Evolutionary conservation across 92 coral and sea anemone species (phyloP), one percentile per base, ranked within the genome.

Genomic region (Paramuricea clavata): DNA sequence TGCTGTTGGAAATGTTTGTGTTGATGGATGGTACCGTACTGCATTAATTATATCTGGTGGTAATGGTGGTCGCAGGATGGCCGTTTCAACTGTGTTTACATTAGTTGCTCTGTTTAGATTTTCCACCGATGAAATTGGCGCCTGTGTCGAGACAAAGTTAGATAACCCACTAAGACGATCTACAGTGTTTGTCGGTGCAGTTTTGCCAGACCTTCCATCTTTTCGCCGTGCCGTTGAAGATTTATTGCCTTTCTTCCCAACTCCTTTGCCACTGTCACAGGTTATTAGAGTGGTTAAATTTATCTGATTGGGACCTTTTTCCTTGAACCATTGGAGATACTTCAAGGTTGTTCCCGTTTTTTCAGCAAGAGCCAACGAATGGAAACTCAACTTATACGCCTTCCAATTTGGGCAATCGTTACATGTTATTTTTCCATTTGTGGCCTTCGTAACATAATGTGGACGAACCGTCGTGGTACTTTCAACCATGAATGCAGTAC

Each of bases 401-500:
- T 68, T 68, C 74, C 41, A 68, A 68, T 25, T 30, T 19, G 74
- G 74, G 44, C 74, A 35, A 30, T 68, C 74, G 42, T 68, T 68
- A 35, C 74, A 68, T 30, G 36, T 68, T 30, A 68, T 35, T 68
- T 68, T 35, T 11, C 74, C 74, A 16, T 35, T 68, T 11, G 16
- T 68, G 39, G 74, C 39, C 39, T 2, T 68, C 41, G 74, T 67
- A 23, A 67, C 74, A 68, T 8, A 68, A 27, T 68, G 39, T 68
- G 74, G 74, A 15, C 74, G 39, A 31, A 35, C 74, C 74, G 25
- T 68, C 41, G 74, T 68, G 19, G 74, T 68, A 27, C 74, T 68
- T 68, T 68, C 36, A 16, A 68, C 74, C 74, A 68, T 68, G 36
- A 68, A 68, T 6, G 74, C 74, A 30, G 39, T 30, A 30, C 44